Percentiles rank a stretch among this genome's conserved stretches.
Evolutionary conservation across 53 echinoderm and acorn worm genomes (phyloP).

Genomic region (Echinarachnius parma): DNA sequence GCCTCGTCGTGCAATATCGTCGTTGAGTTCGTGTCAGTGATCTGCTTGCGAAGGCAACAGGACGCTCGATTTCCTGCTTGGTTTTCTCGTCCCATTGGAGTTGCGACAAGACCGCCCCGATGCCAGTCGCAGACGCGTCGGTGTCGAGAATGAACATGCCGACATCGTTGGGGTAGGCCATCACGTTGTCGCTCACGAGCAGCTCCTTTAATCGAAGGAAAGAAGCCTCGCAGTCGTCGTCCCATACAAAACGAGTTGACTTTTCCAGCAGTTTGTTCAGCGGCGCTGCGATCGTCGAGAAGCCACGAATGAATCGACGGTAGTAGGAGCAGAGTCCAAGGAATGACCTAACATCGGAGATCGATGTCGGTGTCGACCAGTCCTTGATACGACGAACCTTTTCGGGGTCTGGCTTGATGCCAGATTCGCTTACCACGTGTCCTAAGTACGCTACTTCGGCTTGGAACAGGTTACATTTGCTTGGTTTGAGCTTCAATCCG

Average conservation of each 20-base stretch:
- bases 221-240: too few species aligned
- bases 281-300: constrained; percentile 17
- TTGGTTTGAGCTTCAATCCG: constrained; percentile 58
- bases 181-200: too few species aligned
- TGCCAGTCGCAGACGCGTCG: constrained; percentile 55
- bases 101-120: constrained; percentile 57
- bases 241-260: too few species aligned
- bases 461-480: constrained; percentile 56
- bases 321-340: constrained; percentile 48
- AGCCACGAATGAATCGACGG: constrained; percentile 29
- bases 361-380: constrained; percentile 48
- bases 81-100: constrained; percentile 52
- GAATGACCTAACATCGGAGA: constrained; percentile 29
- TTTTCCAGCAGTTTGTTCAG: constrained; percentile 32
- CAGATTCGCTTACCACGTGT: constrained; percentile 20
- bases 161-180: too few species aligned
- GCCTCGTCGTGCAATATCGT: constrained; percentile 58
- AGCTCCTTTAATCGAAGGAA: too few species aligned
- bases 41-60: constrained; percentile 57
- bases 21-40: constrained; percentile 44
- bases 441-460: constrained; percentile 48
- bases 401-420: too few species aligned
- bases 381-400: too few species aligned
- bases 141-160: too few species aligned
- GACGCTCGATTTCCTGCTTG: constrained; percentile 55